These are phyloP conservation scores for Manduca sexta DNA, from an alignment of 1,140 invertebrate genomes.

Conservation along the genomic window DNA sequence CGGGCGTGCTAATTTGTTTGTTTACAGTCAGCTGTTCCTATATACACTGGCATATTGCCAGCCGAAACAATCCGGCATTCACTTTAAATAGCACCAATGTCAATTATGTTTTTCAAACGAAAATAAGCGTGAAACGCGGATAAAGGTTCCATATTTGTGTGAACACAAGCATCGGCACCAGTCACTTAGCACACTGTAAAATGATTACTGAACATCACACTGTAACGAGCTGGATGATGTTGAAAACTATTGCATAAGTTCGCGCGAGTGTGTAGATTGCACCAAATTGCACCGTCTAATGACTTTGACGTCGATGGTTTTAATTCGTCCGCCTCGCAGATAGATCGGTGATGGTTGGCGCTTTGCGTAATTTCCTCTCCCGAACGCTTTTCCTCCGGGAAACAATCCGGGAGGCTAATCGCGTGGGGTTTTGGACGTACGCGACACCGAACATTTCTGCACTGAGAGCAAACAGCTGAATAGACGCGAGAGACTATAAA, in stretches of 20 bases:
- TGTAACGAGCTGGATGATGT: constrained; percentile 35
- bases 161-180: constrained; percentile 10
- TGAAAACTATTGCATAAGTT: constrained; percentile 55
- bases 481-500: constrained; percentile 66
- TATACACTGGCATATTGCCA: constrained; percentile 51
- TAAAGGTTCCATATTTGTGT: constrained; percentile 3
- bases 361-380: constrained; percentile 16
- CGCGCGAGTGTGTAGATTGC: constrained; percentile 36
- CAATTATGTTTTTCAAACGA: constrained; percentile 64
- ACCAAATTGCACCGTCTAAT: constrained; percentile 47
- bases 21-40: constrained; percentile 67
- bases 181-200: constrained; percentile 34
- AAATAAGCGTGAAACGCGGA: constrained; percentile 27
- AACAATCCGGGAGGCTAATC: constrained; percentile 20
- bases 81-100: constrained; percentile 64
- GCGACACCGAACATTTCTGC: constrained; percentile 61
- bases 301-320: constrained; percentile 29
- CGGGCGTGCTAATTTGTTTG: constrained; percentile 54
- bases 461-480: constrained; percentile 65
- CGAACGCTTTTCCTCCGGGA: constrained; percentile 19
- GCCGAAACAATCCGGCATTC: constrained; percentile 54
- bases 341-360: constrained; percentile 4
- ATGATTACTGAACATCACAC: constrained; percentile 37
- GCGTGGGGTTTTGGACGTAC: constrained; percentile 44
- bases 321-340: constrained; percentile 25